These are phyloP conservation scores for Cyprinodon brontotheroides DNA, from an alignment of 2,113 vertebrate genomes.

Conservation along the genomic window DNA sequence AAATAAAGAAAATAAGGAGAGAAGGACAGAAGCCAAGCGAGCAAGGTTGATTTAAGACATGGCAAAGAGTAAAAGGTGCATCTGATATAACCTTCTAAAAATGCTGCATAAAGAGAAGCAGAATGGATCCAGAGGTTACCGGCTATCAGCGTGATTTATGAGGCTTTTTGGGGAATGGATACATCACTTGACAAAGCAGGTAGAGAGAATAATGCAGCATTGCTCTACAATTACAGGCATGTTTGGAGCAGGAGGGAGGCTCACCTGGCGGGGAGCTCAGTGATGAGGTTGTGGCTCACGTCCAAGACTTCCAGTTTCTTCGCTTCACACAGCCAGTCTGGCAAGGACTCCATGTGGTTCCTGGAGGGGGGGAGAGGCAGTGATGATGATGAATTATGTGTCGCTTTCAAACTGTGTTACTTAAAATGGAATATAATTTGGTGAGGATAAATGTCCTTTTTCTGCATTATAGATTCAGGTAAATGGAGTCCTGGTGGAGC, in stretches of 20 bases:
- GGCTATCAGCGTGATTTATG: slow-evolving; percentile 68
- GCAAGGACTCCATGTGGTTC: slow-evolving; percentile 89
- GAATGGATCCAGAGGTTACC: slow-evolving; percentile 42
- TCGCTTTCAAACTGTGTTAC: slow-evolving; percentile 12
- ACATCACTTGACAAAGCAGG: slow-evolving; percentile 33
- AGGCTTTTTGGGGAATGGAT: slow-evolving; percentile 52
- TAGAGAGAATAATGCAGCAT: slow-evolving; percentile 41
- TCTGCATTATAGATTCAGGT: slow-evolving; percentile 4
- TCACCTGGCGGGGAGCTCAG: slow-evolving; percentile 91
- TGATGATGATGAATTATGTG: slow-evolving; percentile 41
- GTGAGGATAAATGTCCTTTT: background rate
- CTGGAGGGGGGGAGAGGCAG: slow-evolving; percentile 66
- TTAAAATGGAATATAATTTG: background rate
- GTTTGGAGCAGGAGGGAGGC: slow-evolving; percentile 55
- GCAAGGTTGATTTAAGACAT: slow-evolving; percentile 15
- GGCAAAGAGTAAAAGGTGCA: slow-evolving; percentile 16
- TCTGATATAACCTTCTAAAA: slow-evolving; percentile 57
- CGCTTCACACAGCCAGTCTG: slow-evolving; percentile 94
- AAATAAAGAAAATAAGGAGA: background rate
- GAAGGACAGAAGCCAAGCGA: background rate
- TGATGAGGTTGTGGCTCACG: slow-evolving; percentile 90
- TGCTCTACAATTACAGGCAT: slow-evolving; percentile 52
- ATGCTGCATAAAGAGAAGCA: slow-evolving; percentile 43
- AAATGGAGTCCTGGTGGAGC: background rate
- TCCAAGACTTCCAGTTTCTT: slow-evolving; percentile 95